Evolutionary conservation across 2,888 invertebrate genomes (phyloP), one percentile per base, ranked within the genome.

Genomic region (Heterodera filipjevi): DNA sequence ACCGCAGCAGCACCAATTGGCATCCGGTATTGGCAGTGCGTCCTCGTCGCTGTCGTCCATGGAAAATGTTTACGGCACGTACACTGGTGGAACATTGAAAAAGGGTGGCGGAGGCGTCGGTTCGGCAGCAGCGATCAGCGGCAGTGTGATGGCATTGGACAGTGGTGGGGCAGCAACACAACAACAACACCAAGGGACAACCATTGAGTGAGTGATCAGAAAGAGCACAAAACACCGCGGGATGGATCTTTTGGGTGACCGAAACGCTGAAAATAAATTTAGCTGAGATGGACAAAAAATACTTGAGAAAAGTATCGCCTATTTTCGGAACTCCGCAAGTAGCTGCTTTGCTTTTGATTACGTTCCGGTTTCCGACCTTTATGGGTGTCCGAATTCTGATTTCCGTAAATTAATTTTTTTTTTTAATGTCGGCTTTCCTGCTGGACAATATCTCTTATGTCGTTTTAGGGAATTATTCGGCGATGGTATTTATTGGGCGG

Each of bases 401-500:
- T n/a, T n/a, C n/a, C n/a, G n/a, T n/a, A n/a, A n/a, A n/a, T 44
- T 44, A 44, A 44, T 44, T 5, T 12, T 12, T 44, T 10, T 44
- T 44, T 44, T 44, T 44, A 53, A n/a, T n/a, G n/a, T n/a, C n/a
- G n/a, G n/a, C n/a, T n/a, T n/a, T n/a, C n/a, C n/a, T n/a, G n/a
- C n/a, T n/a, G n/a, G n/a, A n/a, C n/a, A n/a, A n/a, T n/a, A n/a
- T n/a, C n/a, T n/a, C n/a, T n/a, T n/a, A n/a, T n/a, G n/a, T n/a
- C n/a, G n/a, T 75, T 86, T 68, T 82, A 94, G 95, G 90, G 96
- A 98, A 91, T 91, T 98, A 83, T 99, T 96, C 91, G 99, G 99
- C 14, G 99, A 99, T 91, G 98, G 98, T 0, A 92, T 99, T 0
- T 95, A 98, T 90, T 99, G 98, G 98, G 98, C 97, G 6, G 98